A percentile compares a stretch with the other conserved stretches of the same genome.
These are phyloP conservation scores for Siniperca knerii DNA, from an alignment of 2,113 vertebrate species.

Conservation along the genomic window DNA sequence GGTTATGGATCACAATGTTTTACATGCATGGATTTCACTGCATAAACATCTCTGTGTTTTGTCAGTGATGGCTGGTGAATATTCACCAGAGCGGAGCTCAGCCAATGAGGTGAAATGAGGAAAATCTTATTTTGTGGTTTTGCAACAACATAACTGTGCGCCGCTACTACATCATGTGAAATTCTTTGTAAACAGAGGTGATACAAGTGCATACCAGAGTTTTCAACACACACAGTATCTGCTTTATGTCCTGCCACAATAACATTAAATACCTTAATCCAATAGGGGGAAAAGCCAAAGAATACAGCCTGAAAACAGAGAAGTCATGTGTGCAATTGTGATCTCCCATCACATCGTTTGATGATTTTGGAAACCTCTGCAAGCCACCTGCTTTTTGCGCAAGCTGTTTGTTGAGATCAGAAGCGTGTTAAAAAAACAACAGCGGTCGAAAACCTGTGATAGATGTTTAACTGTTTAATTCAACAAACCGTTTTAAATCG, in stretches of 20 bases:
- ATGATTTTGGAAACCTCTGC: neutral
- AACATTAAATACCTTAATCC: constrained; percentile 29
- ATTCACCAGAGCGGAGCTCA: constrained; percentile 9
- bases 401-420: neutral
- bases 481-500: neutral
- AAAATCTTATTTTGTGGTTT: constrained; percentile 49
- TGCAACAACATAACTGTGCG: constrained; percentile 28
- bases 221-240: constrained; percentile 37
- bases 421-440: neutral
- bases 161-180: constrained; percentile 56
- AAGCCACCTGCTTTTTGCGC: neutral
- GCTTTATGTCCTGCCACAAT: constrained; percentile 45
- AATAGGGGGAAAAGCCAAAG: neutral
- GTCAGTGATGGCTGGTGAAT: constrained; percentile 40
- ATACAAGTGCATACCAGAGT: constrained; percentile 55
- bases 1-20: constrained; percentile 56
- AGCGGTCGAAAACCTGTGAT: neutral
- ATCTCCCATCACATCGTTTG: neutral
- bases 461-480: neutral
- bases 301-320: neutral
- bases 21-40: constrained; percentile 39
- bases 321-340: neutral
- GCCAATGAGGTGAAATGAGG: constrained; percentile 32
- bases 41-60: constrained; percentile 66
- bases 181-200: constrained; percentile 56